These are phyloP conservation scores for Adela reaumurella DNA, from an alignment of 2,888 invertebrate genomes.

Conservation along the genomic window DNA sequence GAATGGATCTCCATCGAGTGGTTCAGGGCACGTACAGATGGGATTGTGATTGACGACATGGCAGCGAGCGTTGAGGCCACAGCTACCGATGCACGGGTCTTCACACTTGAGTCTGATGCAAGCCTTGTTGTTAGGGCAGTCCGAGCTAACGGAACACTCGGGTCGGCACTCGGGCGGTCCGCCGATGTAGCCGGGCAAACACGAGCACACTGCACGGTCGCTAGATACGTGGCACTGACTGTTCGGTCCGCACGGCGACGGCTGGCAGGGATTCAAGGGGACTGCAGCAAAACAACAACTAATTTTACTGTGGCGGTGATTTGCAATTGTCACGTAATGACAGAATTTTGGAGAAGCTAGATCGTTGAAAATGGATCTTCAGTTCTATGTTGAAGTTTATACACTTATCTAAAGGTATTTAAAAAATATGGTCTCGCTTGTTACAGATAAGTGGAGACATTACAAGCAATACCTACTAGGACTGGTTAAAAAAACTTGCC, in stretches of 20 bases:
- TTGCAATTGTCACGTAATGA: neutral
- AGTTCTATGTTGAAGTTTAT: neutral
- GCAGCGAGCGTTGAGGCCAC: constrained; percentile 73
- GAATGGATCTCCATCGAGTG: constrained; percentile 72
- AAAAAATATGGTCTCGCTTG: too few relatives aligned
- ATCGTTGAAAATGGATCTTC: neutral
- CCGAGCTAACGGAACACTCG: constrained; percentile 73
- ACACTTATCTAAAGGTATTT: neutral
- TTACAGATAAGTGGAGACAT: too few relatives aligned
- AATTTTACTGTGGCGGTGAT: neutral
- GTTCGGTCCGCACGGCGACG: constrained; percentile 74
- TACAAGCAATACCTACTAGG: too few relatives aligned
- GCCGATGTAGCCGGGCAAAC: constrained; percentile 65
- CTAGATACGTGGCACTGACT: constrained; percentile 69
- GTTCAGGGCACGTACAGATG: constrained; percentile 68
- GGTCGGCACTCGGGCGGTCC: constrained; percentile 73
- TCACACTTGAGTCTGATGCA: constrained; percentile 73
- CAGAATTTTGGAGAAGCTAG: neutral
- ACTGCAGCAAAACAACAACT: constrained; percentile 13
- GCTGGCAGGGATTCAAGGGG: constrained; percentile 63
- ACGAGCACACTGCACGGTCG: constrained; percentile 71
- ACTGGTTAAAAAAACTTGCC: too few relatives aligned
- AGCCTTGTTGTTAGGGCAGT: constrained; percentile 68
- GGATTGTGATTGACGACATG: constrained; percentile 78
- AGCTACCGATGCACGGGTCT: constrained; percentile 74